Evolutionary conservation across 2,888 invertebrate genomes (phyloP).

Genomic region (Perizoma flavofasciatum): DNA sequence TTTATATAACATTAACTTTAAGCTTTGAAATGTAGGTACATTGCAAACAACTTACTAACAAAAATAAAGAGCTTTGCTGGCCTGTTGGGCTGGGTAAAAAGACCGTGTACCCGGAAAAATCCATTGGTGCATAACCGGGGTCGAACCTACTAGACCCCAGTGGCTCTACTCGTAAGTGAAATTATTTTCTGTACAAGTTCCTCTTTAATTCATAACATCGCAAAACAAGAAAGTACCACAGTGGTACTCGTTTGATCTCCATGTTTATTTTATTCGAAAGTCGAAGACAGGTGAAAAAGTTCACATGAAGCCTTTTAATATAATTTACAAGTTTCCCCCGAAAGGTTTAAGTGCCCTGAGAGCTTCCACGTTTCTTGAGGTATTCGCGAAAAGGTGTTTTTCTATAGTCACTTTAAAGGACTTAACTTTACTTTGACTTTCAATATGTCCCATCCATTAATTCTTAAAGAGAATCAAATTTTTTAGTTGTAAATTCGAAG

Average conservation of each 20-base stretch:
- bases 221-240: background rate
- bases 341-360: constrained; percentile 47
- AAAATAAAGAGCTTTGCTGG: too few relatives aligned
- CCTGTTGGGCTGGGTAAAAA: too few relatives aligned
- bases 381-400: constrained; percentile 38
- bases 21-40: too few relatives aligned
- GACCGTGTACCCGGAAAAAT: too few relatives aligned
- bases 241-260: constrained; percentile 31
- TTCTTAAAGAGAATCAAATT: constrained; percentile 5
- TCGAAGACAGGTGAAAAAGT: constrained; percentile 49
- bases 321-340: constrained; percentile 55
- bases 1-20: too few relatives aligned
- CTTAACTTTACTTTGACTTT: constrained; percentile 32
- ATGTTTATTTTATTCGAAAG: constrained; percentile 44
- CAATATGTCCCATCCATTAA: constrained; percentile 18
- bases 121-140: too few relatives aligned
- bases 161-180: too few relatives aligned
- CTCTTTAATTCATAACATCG: background rate
- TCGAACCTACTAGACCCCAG: too few relatives aligned
- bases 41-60: too few relatives aligned
- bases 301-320: constrained; percentile 57
- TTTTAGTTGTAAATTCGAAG: too few relatives aligned
- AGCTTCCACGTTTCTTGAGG: constrained; percentile 45
- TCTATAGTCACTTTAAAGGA: constrained; percentile 29
- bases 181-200: too few relatives aligned